Evolutionary conservation across 2,888 invertebrate species (phyloP), one percentile per base, ranked within the genome.

Genomic region (Chloromyia formosa): DNA sequence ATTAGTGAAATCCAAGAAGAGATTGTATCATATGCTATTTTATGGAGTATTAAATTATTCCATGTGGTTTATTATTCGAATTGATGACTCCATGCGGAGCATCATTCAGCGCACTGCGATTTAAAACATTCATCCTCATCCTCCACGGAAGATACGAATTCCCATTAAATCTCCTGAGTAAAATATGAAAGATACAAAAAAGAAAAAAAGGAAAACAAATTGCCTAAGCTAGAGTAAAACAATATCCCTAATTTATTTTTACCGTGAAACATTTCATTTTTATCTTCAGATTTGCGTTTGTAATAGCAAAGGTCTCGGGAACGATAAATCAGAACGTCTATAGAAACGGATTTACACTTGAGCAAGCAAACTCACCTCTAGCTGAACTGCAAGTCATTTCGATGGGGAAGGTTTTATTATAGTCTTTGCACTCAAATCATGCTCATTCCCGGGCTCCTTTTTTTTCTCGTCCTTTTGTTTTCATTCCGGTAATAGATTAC

Each of bases 321-420:
- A 16, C 66, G 42, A 66, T 66, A 66, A 66, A 66, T 66, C 66
- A 66, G 45, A 22, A n/a, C 42, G 66, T 49, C 66, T 45, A 66
- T 49, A 49, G 66, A 49, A 49, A 66, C 45, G 49, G 66, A 66
- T 66, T 66, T 66, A 66, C 66, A 49, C 66, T 66, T 22, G 66
- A 66, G 49, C 22, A 49, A 66, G 66, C 66, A 49, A 66, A 10
- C 14, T n/a, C 49, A n/a, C 49, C 2, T 3, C 45, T 49, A 66
- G 35, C 35, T 16, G 22, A 49, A 66, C 18, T 45, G 35, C 20
- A 66, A 1, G 20, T 35, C 27, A 35, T 7, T 35, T 35, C 27
- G 27, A 7, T 4, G 27, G 27, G 2, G 22, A 66, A 49, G 49
- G 1, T 66, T 66, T 66, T 16, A 27, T 49, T 35, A 49, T 49